These are phyloP conservation scores for Lasiommata megera DNA, from an alignment of 2,888 invertebrate genomes.

Conservation along the genomic window DNA sequence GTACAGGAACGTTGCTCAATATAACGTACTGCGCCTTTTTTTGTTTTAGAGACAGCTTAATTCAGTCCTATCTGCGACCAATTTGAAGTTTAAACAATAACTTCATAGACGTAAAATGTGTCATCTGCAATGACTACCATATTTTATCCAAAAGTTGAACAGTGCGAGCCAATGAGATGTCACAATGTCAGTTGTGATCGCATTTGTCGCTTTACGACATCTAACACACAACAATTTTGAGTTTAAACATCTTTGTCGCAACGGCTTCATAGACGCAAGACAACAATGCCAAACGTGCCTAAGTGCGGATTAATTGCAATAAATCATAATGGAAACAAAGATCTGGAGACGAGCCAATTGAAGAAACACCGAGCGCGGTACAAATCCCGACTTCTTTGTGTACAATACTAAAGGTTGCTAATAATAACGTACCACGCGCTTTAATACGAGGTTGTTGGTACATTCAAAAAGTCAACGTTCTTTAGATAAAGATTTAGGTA, in stretches of 20 bases:
- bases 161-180: too few species aligned
- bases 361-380: constrained; percentile 30
- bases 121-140: too few species aligned
- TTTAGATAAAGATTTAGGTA: constrained; percentile 27
- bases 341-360: constrained; percentile 58
- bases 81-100: background rate
- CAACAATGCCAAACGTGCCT: constrained; percentile 25
- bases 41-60: too few species aligned
- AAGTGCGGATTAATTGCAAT: constrained; percentile 39
- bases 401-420: constrained; percentile 44
- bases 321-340: constrained; percentile 67
- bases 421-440: constrained; percentile 45
- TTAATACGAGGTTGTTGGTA: background rate
- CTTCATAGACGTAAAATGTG: too few species aligned
- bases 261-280: background rate
- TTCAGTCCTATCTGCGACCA: background rate
- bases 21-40: too few species aligned
- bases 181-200: too few species aligned
- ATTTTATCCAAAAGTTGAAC: too few species aligned
- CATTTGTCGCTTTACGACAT: too few species aligned
- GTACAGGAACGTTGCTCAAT: too few species aligned
- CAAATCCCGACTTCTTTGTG: constrained; percentile 58
- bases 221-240: too few species aligned
- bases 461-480: constrained; percentile 48
- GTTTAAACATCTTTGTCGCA: background rate